Evolutionary conservation across 1,140 invertebrate genomes (phyloP).

Genomic region (Steinernema khuongi): DNA sequence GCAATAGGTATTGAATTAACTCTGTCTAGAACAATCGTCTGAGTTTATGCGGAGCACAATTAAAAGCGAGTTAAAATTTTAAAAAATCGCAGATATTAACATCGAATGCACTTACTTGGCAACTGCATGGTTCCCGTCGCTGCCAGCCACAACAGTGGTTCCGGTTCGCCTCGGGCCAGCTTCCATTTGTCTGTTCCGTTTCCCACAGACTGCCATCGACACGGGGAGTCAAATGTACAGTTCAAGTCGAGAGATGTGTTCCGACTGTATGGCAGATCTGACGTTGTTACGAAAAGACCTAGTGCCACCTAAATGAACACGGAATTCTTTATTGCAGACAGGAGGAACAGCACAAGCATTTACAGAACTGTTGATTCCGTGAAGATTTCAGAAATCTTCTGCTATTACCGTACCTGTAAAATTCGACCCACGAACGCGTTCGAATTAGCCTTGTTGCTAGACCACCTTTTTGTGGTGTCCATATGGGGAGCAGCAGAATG

Average conservation of each 20-base stretch:
- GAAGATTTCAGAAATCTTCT: not conserved
- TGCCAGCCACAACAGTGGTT: slow-evolving; percentile 52
- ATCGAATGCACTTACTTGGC: slow-evolving; percentile 49
- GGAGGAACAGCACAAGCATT: slow-evolving; percentile 15
- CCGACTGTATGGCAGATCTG: slow-evolving; percentile 44
- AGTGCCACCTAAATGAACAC: slow-evolving; percentile 50
- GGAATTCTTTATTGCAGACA: slow-evolving; percentile 31
- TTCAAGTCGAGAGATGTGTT: slow-evolving; percentile 40
- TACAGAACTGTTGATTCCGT: not conserved
- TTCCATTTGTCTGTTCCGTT: slow-evolving; percentile 44
- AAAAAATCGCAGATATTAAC: no score
- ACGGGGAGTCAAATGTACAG: slow-evolving; percentile 49
- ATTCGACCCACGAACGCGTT: slow-evolving; percentile 45
- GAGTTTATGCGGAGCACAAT: not conserved
- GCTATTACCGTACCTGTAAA: slow-evolving; percentile 36
- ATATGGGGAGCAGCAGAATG: not conserved
- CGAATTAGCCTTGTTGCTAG: not conserved
- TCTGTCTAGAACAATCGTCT: slow-evolving; percentile 12
- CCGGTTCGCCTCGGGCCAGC: slow-evolving; percentile 52
- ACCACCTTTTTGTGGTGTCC: not conserved
- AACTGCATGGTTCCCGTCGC: slow-evolving; percentile 58
- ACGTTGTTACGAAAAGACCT: slow-evolving; percentile 54
- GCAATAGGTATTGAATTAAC: slow-evolving; percentile 21
- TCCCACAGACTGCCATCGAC: slow-evolving; percentile 45
- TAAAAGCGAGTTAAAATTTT: not conserved